Conservation (phyloP, 2,797 vertebrate species). For the Fringilla coelebs region DNA sequence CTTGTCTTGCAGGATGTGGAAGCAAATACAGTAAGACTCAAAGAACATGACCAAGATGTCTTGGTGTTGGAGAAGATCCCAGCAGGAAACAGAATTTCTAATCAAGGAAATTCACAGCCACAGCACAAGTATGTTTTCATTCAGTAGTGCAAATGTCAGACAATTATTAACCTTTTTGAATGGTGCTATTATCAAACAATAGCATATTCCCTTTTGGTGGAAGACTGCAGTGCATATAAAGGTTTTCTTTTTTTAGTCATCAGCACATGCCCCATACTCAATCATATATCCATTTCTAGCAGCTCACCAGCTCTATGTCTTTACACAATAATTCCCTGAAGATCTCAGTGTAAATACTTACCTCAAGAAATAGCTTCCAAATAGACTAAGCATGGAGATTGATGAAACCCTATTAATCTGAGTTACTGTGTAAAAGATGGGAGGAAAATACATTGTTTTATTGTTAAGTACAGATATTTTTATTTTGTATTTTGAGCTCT, state of each 20-base stretch:
- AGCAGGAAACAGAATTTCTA: constrained; percentile 80
- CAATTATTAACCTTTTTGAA: constrained; percentile 70
- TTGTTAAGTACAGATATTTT: not conserved
- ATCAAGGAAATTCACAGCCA: constrained; percentile 85
- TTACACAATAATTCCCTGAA: constrained; percentile 16
- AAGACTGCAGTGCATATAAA: constrained; percentile 28
- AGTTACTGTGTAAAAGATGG: not conserved
- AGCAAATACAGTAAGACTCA: constrained; percentile 97
- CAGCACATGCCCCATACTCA: constrained; percentile 27
- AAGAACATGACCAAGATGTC: constrained; percentile 97
- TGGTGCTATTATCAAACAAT: constrained; percentile 65
- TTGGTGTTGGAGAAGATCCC: constrained; percentile 96
- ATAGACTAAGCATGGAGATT: not conserved
- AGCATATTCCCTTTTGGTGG: constrained; percentile 7
- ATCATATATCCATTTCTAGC: constrained; percentile 56
- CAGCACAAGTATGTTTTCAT: constrained; percentile 91
- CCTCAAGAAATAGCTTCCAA: not conserved
- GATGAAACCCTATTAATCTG: not conserved
- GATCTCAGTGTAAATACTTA: not conserved
- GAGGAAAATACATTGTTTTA: not conserved
- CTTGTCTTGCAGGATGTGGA: constrained; percentile 90
- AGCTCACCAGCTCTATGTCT: not conserved
- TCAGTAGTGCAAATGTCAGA: constrained; percentile 64
- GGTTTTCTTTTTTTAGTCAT: constrained; percentile 32
- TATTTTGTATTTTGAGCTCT: not conserved